These are phyloP conservation scores for Machaerirhynchus nigripectus DNA, from an alignment of 2,113 vertebrate species.

Conservation along the genomic window DNA sequence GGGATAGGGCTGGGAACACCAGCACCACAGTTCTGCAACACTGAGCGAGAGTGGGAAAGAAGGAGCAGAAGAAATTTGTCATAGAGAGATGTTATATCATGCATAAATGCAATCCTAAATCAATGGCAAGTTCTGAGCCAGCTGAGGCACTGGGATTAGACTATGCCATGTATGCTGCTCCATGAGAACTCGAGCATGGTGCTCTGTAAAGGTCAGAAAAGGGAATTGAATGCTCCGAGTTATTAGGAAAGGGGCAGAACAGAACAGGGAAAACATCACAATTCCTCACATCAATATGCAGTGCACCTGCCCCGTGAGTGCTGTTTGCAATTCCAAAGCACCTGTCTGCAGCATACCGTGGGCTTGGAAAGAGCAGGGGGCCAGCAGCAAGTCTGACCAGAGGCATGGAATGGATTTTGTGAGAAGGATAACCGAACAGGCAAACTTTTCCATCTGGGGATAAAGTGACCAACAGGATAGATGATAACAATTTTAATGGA, in stretches of 20 bases:
- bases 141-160: not conserved
- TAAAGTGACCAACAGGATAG: not conserved
- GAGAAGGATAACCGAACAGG: not conserved
- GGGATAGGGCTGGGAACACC: not conserved
- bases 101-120: not conserved
- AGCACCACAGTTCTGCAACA: not conserved
- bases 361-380: not conserved
- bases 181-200: not conserved
- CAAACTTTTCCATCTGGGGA: not conserved
- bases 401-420: not conserved
- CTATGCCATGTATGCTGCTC: not conserved
- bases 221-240: not conserved
- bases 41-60: not conserved
- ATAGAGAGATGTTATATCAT: not conserved
- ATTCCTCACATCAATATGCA: not conserved
- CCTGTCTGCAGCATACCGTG: not conserved
- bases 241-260: not conserved
- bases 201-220: not conserved
- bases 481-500: not conserved
- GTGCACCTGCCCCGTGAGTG: not conserved
- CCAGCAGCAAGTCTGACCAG: not conserved
- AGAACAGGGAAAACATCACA: not conserved
- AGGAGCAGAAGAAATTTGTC: not conserved
- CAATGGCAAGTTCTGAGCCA: not conserved
- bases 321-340: not conserved